A percentile compares a stretch with the other conserved stretches of the same genome.
Conservation (phyloP, 2,113 vertebrate species). For the Malurus melanocephalus region DNA sequence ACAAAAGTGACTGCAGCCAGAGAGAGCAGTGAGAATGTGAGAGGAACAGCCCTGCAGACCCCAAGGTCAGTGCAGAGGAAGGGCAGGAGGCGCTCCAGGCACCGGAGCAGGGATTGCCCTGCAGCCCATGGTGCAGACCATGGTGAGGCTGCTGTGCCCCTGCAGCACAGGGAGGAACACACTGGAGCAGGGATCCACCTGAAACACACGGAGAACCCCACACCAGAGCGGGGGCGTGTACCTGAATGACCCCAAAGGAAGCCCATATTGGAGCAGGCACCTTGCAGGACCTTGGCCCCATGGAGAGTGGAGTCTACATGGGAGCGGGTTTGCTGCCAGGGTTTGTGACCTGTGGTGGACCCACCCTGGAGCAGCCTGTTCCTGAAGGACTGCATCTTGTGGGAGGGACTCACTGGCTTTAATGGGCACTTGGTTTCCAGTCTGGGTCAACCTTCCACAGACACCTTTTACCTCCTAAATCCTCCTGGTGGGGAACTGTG, state of each 20-base stretch:
- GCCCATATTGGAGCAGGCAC: not conserved
- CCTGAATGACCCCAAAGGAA: not conserved
- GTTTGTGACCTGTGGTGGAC: not conserved
- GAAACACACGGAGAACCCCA: fast-evolving
- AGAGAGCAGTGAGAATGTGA: not conserved
- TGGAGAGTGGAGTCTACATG: not conserved
- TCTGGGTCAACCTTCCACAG: not conserved
- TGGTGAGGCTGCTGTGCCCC: not conserved
- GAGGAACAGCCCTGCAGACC: not conserved
- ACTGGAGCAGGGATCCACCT: not conserved
- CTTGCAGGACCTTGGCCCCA: not conserved
- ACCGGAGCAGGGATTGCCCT: not conserved
- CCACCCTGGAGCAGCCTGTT: not conserved
- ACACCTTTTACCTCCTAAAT: not conserved
- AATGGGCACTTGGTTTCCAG: not conserved
- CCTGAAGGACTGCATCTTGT: not conserved
- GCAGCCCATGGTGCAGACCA: fast-evolving
- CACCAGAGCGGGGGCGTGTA: not conserved
- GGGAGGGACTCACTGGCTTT: not conserved
- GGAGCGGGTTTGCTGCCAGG: not conserved
- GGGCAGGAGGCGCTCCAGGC: not conserved
- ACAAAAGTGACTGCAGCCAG: not conserved
- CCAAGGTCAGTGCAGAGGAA: not conserved
- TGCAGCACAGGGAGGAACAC: not conserved
- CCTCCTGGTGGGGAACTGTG: not conserved